Conservation (phyloP, 2,888 invertebrate genomes). For the Trypoxylon attenuatum region DNA sequence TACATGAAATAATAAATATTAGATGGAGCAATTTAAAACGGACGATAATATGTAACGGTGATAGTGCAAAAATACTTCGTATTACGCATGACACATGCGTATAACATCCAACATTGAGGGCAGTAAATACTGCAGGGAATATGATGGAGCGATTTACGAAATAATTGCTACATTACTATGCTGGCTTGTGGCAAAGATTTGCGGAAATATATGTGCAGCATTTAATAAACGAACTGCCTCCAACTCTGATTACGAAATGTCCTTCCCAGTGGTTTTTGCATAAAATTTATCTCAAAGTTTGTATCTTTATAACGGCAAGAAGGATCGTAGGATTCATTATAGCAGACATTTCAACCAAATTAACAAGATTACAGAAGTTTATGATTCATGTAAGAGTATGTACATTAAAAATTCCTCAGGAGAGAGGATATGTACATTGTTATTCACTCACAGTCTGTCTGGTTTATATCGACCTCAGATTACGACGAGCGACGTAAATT, state of each 20-base stretch:
- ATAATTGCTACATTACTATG: background rate
- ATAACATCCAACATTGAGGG: conserved; percentile 1
- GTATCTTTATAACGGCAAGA: conserved; percentile 20
- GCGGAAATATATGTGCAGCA: background rate
- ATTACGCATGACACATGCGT: background rate
- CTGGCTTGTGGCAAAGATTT: background rate
- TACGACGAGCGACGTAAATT: background rate
- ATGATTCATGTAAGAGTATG: background rate
- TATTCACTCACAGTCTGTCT: background rate
- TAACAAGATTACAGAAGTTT: conserved; percentile 39
- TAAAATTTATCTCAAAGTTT: conserved; percentile 25
- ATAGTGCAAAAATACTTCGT: background rate
- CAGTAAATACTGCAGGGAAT: background rate
- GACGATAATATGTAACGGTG: background rate
- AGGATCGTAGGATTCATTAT: conserved; percentile 25
- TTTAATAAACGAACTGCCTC: conserved; percentile 19
- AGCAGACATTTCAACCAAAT: conserved; percentile 24
- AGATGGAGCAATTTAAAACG: too few relatives aligned
- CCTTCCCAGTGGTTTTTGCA: conserved; percentile 6
- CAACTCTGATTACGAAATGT: conserved; percentile 18
- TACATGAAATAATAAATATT: too few relatives aligned
- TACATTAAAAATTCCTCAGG: background rate
- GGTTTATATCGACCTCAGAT: too few relatives aligned
- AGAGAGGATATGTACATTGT: background rate
- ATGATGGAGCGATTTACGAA: background rate